Percentiles rank a stretch among this genome's conserved stretches.
Evolutionary conservation across 2,888 invertebrate genomes (phyloP).

Genomic region (Orthonevra nobilis): DNA sequence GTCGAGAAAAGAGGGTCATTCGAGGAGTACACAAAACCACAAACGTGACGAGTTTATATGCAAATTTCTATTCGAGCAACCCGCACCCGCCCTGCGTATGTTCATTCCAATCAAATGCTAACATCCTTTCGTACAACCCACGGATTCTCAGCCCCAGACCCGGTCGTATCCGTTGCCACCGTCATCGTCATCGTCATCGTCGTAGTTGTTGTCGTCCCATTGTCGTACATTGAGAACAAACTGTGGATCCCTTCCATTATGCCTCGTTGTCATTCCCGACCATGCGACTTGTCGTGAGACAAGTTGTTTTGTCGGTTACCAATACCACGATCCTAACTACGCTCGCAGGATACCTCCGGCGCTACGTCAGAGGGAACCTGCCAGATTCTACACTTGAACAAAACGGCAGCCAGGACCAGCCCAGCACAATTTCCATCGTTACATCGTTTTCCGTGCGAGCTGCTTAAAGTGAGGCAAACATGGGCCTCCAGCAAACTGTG

Average conservation of each 20-base stretch:
- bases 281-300: too few species aligned
- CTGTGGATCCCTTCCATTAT: conserved; percentile 39
- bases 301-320: conserved; percentile 68
- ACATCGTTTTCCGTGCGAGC: conserved; percentile 3
- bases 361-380: conserved; percentile 56
- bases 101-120: conserved; percentile 60
- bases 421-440: conserved; percentile 40
- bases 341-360: conserved; percentile 63
- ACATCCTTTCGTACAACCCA: conserved; percentile 49
- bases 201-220: conserved; percentile 40
- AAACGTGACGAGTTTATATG: conserved; percentile 69
- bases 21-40: conserved; percentile 62
- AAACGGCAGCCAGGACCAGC: conserved; percentile 47
- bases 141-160: conserved; percentile 22
- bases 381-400: conserved; percentile 56
- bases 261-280: conserved; percentile 53
- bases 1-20: conserved; percentile 47
- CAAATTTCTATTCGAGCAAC: conserved; percentile 53
- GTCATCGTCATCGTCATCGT: conserved; percentile 17
- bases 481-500: conserved; percentile 1
- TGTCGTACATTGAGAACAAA: conserved; percentile 38
- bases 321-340: conserved; percentile 64
- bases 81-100: conserved; percentile 48
- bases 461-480: not conserved
- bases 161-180: conserved; percentile 5